Conservation (phyloP, 2,888 invertebrate species). For the Chrysomela aeneicollis region DNA sequence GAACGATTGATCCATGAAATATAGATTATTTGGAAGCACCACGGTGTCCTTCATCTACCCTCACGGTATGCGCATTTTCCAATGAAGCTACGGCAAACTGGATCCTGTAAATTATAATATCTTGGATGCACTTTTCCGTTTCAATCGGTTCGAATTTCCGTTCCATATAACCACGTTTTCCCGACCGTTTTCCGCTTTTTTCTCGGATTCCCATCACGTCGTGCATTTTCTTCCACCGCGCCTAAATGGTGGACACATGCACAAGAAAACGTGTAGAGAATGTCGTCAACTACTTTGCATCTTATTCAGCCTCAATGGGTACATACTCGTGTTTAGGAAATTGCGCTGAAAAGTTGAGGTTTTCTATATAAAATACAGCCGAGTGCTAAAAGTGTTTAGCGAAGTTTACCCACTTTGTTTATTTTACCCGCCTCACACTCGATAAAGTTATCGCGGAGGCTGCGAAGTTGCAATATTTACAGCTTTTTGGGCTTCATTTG, state of each 20-base stretch:
- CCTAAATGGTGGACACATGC: conserved; percentile 45
- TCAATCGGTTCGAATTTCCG: background rate
- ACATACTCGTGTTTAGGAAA: conserved; percentile 33
- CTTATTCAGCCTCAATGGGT: conserved; percentile 34
- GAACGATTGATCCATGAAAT: too few species aligned
- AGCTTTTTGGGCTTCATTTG: conserved; percentile 25
- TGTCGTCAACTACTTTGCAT: conserved; percentile 39
- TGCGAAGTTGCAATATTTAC: conserved; percentile 37
- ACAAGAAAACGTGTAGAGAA: conserved; percentile 40
- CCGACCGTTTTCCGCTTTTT: background rate
- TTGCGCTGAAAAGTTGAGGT: conserved; percentile 39
- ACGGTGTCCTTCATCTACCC: too few species aligned
- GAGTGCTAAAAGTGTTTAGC: conserved; percentile 38
- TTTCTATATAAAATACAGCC: conserved; percentile 38
- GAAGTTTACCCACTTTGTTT: conserved; percentile 43
- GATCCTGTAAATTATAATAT: background rate
- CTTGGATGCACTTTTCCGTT: background rate
- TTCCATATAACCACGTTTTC: background rate
- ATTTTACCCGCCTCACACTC: conserved; percentile 40
- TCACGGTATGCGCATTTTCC: too few species aligned
- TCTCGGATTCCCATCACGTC: conserved; percentile 1
- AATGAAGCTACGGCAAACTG: too few species aligned
- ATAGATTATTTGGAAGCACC: too few species aligned
- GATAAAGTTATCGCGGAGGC: conserved; percentile 42
- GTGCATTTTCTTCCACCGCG: conserved; percentile 19